Evolutionary conservation across 2,113 vertebrate genomes (phyloP), one percentile per base, ranked within the genome.

Genomic region (Seriola quinqueradiata): DNA sequence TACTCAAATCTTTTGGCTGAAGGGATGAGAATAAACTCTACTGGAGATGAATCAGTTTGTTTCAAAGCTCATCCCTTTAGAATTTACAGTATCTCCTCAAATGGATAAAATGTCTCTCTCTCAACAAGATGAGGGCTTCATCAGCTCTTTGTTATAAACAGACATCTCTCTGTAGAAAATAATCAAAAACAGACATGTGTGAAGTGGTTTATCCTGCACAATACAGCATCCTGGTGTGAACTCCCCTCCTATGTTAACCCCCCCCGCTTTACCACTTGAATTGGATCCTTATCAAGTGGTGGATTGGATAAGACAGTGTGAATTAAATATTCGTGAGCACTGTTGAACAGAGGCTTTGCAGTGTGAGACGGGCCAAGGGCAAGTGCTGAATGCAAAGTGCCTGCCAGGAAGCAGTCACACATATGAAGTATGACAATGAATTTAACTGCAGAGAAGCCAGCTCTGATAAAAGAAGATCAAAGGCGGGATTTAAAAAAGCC

Each of bases 271-370:
- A 55, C 79, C 64, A 72, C 82, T 68, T 64, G 52, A 85, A 73
- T 77, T 83, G 86, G 79, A 90, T 89, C 58, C 36, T 79, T 73
- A 89, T 90, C 84, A 83, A 80, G 73, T 38, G 64, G 52, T 34
- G 64, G 59, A 91, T 81, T 86, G 81, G 77, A 88, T 84, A 60
- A 88, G 85, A 90, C 87, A 21, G 69, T 32, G 77, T 69, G 74
- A 77, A 92, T 91, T 85, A 90, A 91, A 93, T 91, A 89, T 90
- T 90, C 46, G 71, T 69, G 77, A 80, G 72, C 85, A 16, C 78
- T 79, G 81, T 81, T 82, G 79, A 87, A 83, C 34, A 46, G 75
- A 84, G 87, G 65, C 77, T 84, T 81, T 77, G 75, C 77, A 25
- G 85, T 28, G 46, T 65, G 80, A 89, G 80, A 79, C 55, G 28